phyloP scores from a whole-genome alignment of 2,888 invertebrate species.

The Hofmannophila pseudospretella region DNA sequence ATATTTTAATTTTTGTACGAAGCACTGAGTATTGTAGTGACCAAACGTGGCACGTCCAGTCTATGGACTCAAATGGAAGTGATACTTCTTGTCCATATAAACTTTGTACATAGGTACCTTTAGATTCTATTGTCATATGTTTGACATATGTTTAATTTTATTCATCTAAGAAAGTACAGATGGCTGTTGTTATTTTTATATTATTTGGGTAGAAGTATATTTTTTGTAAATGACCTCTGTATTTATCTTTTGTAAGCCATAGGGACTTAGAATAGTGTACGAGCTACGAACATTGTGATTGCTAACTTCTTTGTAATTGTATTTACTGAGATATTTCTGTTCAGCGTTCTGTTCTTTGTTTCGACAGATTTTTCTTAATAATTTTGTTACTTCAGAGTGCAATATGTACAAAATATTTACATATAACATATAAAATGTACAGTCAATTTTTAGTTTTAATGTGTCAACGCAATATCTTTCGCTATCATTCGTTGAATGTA shows the following conservation, averaged over 20 bases:
- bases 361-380: slow-evolving; percentile 67
- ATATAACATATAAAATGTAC: slow-evolving; percentile 75
- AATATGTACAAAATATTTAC: slow-evolving; percentile 86
- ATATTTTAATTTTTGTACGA: slow-evolving; percentile 26
- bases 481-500: slow-evolving; percentile 68
- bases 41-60: slow-evolving; percentile 67
- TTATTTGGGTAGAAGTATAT: slow-evolving; percentile 77
- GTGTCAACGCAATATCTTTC: slow-evolving; percentile 71
- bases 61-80: slow-evolving; percentile 35
- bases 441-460: slow-evolving; percentile 76
- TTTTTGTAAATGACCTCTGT: slow-evolving; percentile 78
- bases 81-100: slow-evolving; percentile 53
- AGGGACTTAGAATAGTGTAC: slow-evolving; percentile 70
- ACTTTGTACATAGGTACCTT: slow-evolving; percentile 71
- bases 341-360: slow-evolving; percentile 66
- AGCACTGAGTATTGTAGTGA: slow-evolving; percentile 58
- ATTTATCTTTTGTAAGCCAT: slow-evolving; percentile 76
- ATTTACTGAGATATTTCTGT: slow-evolving; percentile 60
- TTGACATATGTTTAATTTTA: slow-evolving; percentile 78
- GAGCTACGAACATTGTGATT: slow-evolving; percentile 76
- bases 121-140: slow-evolving; percentile 76
- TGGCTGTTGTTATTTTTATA: slow-evolving; percentile 79
- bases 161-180: slow-evolving; percentile 78
- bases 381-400: slow-evolving; percentile 81
- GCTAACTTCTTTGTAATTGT: slow-evolving; percentile 64